Conservation (phyloP, 2,797 vertebrate species). For the Apogon talboti region DNA sequence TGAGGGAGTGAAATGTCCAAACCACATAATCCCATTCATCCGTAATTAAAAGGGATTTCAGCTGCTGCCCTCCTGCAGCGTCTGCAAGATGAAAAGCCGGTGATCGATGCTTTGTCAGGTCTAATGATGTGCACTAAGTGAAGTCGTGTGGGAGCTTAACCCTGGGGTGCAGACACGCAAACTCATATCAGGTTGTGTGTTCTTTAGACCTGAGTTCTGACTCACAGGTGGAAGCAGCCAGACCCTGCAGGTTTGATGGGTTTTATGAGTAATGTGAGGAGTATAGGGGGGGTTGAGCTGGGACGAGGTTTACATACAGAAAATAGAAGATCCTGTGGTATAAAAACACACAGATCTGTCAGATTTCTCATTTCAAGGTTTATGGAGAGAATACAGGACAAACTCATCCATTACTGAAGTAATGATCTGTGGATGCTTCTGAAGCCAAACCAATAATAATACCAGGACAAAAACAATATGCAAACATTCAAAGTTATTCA, state of each 20-base stretch:
- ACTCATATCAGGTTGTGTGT: not conserved
- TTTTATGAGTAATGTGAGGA: not conserved
- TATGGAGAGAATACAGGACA: no score
- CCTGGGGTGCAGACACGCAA: conserved; percentile 8
- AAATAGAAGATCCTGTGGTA: no score
- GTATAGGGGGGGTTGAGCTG: no score
- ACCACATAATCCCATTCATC: conserved; percentile 33
- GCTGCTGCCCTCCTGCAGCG: conserved; percentile 35
- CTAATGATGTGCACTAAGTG: conserved; percentile 26
- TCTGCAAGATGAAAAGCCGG: conserved; percentile 4
- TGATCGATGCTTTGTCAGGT: conserved; percentile 27
- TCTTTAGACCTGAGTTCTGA: not conserved
- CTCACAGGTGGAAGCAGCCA: not conserved
- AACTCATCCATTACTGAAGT: no score
- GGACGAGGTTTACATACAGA: no score
- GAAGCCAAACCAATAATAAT: no score
- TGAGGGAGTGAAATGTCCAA: not conserved
- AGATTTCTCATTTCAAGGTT: no score
- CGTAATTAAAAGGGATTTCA: conserved; percentile 35
- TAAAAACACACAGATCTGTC: no score
- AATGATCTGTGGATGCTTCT: no score
- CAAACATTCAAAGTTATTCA: no score
- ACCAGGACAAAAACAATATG: no score
- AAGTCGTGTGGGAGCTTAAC: conserved; percentile 19
- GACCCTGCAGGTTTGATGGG: not conserved